Evolutionary conservation across 2,113 vertebrate species (phyloP).

Genomic region (Podiceps cristatus): DNA sequence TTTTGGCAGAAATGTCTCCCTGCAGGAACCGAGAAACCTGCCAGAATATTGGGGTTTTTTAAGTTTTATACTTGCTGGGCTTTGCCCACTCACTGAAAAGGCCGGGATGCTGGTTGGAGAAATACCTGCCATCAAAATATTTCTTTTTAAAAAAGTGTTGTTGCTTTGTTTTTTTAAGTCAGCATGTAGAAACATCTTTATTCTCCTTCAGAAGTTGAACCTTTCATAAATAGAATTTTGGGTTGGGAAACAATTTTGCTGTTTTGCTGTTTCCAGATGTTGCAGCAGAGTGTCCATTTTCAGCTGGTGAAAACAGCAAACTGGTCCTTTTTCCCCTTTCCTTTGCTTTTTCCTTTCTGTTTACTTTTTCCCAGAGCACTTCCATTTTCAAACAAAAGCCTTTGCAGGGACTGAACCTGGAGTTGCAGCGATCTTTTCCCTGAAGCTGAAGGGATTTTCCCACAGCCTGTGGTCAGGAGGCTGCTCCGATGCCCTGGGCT

Average conservation of each 20-base stretch:
- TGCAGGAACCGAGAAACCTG: neutral
- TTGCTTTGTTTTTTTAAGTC: neutral
- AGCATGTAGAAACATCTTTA: neutral
- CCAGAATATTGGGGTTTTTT: neutral
- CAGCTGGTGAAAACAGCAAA: neutral
- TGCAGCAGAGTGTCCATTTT: neutral
- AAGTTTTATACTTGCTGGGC: neutral
- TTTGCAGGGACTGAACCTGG: neutral
- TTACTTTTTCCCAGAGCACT: neutral
- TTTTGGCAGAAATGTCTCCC: neutral
- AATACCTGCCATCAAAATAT: neutral
- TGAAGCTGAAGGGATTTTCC: neutral
- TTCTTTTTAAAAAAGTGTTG: neutral
- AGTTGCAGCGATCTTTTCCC: rapidly evolving
- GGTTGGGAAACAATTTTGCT: neutral
- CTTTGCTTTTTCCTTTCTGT: neutral
- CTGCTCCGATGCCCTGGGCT: neutral
- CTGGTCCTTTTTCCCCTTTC: rapidly evolving
- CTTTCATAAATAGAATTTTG: neutral
- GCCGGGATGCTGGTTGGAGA: neutral
- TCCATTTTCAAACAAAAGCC: neutral
- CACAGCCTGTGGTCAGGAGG: neutral
- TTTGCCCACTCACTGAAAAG: neutral
- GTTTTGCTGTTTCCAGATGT: neutral
- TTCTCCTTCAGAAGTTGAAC: neutral